phyloP scores from a whole-genome alignment of 2,797 vertebrate species.

The Chelon labrosus region DNA sequence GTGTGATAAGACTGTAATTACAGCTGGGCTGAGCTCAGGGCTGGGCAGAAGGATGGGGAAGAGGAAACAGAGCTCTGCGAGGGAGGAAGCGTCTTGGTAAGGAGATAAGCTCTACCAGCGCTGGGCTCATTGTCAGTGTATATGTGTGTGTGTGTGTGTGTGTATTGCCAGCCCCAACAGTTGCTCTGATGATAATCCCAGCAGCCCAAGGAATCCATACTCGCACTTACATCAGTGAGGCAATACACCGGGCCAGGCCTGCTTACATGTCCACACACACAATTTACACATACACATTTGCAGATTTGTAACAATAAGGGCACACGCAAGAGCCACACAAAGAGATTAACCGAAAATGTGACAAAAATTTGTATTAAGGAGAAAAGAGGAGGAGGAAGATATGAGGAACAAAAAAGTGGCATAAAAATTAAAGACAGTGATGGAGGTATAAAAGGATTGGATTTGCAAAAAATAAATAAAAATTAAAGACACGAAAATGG shows the following conservation, averaged over 20 bases:
- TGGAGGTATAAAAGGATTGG: conserved; percentile 34
- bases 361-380: conserved; percentile 39
- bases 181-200: conserved; percentile 83
- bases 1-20: conserved; percentile 85
- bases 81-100: conserved; percentile 83
- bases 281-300: conserved; percentile 43
- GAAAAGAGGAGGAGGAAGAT: conserved; percentile 34
- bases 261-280: conserved; percentile 69
- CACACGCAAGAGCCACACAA: conserved; percentile 42
- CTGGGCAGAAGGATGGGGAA: conserved; percentile 81
- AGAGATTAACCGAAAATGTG: conserved; percentile 63
- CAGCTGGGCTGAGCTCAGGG: conserved; percentile 80
- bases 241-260: conserved; percentile 77
- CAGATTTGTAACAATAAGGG: conserved; percentile 60
- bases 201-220: conserved; percentile 77
- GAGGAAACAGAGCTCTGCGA: conserved; percentile 81
- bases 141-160: conserved; percentile 31
- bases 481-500: conserved; percentile 49
- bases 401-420: conserved; percentile 31
- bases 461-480: conserved; percentile 37
- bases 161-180: conserved; percentile 73
- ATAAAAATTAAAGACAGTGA: conserved; percentile 28
- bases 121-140: conserved; percentile 75
- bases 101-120: conserved; percentile 83
- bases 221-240: conserved; percentile 75